Percentiles rank a stretch among this genome's conserved stretches.
phyloP scores from a whole-genome alignment of 2,888 invertebrate genomes.

The Biston betularia region DNA sequence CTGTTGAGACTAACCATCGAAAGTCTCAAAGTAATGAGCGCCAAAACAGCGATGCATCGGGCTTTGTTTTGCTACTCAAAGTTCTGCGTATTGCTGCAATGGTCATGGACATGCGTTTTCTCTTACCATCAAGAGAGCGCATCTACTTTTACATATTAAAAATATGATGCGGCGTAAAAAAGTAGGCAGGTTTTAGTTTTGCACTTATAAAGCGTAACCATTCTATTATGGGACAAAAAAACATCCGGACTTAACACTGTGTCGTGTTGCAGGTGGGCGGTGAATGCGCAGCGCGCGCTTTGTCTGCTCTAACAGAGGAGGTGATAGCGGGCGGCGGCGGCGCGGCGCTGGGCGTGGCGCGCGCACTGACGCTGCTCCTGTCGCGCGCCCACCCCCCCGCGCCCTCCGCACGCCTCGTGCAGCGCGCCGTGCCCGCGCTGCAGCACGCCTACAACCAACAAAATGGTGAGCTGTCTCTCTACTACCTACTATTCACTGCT shows the following conservation, averaged over 20 bases:
- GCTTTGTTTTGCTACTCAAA: too few relatives aligned
- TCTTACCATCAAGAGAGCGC: too few relatives aligned
- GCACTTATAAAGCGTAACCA: too few relatives aligned
- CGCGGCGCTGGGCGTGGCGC: constrained; percentile 49
- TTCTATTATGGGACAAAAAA: too few relatives aligned
- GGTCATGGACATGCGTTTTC: too few relatives aligned
- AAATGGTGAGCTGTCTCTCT: constrained; percentile 36
- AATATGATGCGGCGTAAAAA: too few relatives aligned
- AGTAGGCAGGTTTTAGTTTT: too few relatives aligned
- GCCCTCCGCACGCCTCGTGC: constrained; percentile 55
- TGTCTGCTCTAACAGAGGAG: constrained; percentile 67
- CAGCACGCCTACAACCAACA: constrained; percentile 55
- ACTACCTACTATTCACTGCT: neutral
- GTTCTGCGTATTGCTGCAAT: too few relatives aligned
- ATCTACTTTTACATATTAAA: too few relatives aligned
- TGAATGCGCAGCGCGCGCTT: constrained; percentile 54
- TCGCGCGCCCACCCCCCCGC: constrained; percentile 52
- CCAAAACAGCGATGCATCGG: too few relatives aligned
- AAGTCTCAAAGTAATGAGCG: too few relatives aligned
- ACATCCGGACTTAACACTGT: neutral
- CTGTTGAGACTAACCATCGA: too few relatives aligned
- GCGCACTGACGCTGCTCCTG: constrained; percentile 43
- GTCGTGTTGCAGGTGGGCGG: constrained; percentile 50
- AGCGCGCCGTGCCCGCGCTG: constrained; percentile 52
- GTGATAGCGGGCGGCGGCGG: constrained; percentile 55